Conservation (phyloP, 2,797 vertebrate genomes). For the Anguilla anguilla region DNA sequence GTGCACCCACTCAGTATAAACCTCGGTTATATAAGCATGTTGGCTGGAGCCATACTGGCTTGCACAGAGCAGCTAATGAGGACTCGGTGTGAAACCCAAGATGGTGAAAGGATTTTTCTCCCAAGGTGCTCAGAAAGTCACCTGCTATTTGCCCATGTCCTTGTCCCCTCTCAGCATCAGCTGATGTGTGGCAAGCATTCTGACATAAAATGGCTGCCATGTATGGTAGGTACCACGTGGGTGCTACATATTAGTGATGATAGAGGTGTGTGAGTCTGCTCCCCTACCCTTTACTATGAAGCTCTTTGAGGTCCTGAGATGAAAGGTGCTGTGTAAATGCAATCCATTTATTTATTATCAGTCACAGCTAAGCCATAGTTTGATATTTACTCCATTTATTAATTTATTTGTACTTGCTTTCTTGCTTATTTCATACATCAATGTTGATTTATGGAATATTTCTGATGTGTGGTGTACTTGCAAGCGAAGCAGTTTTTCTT, state of each 20-base stretch:
- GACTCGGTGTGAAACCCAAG: not conserved
- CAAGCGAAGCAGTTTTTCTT: not conserved
- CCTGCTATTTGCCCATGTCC: not conserved
- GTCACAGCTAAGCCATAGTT: too few species aligned
- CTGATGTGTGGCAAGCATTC: not conserved
- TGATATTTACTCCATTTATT: not conserved
- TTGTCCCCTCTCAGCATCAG: not conserved
- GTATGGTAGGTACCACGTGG: not conserved
- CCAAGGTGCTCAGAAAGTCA: not conserved
- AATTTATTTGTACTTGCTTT: not conserved
- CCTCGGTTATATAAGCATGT: not conserved
- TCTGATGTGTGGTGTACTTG: not conserved
- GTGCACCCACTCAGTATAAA: not conserved
- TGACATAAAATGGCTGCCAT: constrained; percentile 8
- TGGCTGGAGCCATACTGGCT: not conserved
- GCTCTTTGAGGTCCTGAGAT: not conserved
- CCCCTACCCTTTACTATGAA: not conserved
- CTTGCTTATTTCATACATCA: not conserved
- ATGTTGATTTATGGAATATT: not conserved
- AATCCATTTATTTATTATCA: not conserved
- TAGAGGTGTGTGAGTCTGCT: not conserved
- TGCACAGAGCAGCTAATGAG: not conserved
- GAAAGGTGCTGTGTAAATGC: not conserved
- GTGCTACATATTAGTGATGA: not conserved
- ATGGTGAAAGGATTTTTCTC: not conserved